These are phyloP conservation scores for Podarcis cretensis DNA, from an alignment of 2,113 vertebrate species.

Conservation along the genomic window DNA sequence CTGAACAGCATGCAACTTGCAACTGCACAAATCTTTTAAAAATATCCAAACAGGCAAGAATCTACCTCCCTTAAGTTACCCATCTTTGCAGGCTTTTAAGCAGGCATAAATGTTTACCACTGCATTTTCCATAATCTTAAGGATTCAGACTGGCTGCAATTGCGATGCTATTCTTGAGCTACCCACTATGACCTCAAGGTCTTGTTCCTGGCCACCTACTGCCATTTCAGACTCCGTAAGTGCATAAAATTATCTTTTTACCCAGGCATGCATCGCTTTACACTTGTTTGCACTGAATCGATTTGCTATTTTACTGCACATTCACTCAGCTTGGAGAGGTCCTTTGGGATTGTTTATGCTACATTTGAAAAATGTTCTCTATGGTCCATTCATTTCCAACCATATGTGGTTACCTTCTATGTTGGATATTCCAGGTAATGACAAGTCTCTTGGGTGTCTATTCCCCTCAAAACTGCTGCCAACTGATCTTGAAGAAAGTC, in stretches of 20 bases:
- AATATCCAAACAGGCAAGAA: background rate
- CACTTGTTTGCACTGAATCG: too few relatives aligned
- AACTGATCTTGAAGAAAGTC: slow-evolving; percentile 67
- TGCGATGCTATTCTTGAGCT: too few relatives aligned
- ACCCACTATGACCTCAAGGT: too few relatives aligned
- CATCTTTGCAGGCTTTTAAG: background rate
- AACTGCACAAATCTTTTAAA: background rate
- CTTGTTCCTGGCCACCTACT: background rate
- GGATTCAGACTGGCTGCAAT: too few relatives aligned
- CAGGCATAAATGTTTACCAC: background rate
- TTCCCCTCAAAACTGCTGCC: slow-evolving; percentile 56
- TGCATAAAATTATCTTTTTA: background rate
- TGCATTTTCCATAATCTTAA: too few relatives aligned
- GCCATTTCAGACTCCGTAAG: too few relatives aligned
- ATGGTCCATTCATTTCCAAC: background rate
- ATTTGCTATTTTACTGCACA: too few relatives aligned
- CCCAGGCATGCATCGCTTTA: too few relatives aligned
- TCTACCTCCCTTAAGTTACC: background rate
- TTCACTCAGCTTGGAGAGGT: too few relatives aligned
- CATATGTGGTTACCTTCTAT: slow-evolving; percentile 68
- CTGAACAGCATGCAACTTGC: background rate
- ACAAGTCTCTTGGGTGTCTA: slow-evolving; percentile 61
- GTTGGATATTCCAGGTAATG: slow-evolving; percentile 75
- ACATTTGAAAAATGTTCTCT: background rate
- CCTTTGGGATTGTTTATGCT: background rate